Conservation (phyloP, 2,113 vertebrate species). For the Malurus cyaneus region DNA sequence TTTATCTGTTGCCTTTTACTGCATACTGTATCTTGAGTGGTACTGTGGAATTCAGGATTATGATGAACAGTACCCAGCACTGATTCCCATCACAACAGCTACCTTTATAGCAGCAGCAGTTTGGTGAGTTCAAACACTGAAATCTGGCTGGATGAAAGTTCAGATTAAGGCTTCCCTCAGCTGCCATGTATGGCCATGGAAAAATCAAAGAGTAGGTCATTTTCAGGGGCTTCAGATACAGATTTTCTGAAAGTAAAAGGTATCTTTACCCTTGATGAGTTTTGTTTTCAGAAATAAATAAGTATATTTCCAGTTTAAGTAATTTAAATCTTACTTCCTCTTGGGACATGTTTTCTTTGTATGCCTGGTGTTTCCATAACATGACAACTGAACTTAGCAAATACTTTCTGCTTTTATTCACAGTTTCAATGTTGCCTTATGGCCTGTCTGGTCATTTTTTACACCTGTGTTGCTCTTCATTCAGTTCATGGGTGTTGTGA, state of each 20-base stretch:
- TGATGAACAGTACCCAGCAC: conserved; percentile 83
- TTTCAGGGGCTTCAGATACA: background rate
- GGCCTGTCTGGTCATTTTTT: conserved; percentile 92
- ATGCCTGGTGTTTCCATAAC: background rate
- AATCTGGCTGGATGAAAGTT: background rate
- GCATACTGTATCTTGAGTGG: conserved; percentile 94
- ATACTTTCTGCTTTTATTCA: conserved; percentile 28
- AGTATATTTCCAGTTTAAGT: background rate
- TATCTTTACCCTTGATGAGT: background rate
- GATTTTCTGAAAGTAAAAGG: background rate
- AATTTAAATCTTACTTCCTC: background rate
- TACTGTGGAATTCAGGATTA: conserved; percentile 87
- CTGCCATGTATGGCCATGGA: background rate
- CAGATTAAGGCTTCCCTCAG: background rate
- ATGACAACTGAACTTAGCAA: background rate
- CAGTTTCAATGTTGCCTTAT: conserved; percentile 92
- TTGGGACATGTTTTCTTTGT: background rate
- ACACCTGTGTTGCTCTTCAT: conserved; percentile 91
- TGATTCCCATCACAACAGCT: conserved; percentile 87
- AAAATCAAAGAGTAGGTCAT: background rate
- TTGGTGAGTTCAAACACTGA: conserved; percentile 78
- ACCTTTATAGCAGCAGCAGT: conserved; percentile 89
- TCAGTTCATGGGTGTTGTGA: conserved; percentile 95
- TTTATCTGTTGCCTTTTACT: conserved; percentile 84
- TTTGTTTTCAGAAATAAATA: background rate